Percentiles rank a stretch among this genome's conserved stretches.
These are phyloP conservation scores for Trigoniulus corallinus DNA, from an alignment of 1,140 invertebrate species.

Conservation along the genomic window DNA sequence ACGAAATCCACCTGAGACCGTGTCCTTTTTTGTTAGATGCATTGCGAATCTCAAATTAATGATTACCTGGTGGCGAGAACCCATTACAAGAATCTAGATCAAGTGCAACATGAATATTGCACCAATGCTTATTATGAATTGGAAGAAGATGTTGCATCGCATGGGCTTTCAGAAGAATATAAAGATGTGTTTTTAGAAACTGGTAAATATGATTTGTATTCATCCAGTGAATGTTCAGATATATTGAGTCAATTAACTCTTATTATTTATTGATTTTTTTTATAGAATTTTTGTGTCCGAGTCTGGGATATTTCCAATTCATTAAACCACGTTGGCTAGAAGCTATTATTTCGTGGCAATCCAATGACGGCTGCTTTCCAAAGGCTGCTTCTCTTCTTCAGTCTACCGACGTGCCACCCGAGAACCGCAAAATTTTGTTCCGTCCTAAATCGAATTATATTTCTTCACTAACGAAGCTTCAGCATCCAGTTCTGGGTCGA, in stretches of 20 bases:
- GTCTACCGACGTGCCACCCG: no score
- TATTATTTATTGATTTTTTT: slow-evolving; percentile 2
- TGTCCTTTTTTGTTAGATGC: background rate
- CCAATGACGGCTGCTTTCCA: background rate
- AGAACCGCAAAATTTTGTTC: no score
- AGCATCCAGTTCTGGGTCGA: no score
- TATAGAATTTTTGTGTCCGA: slow-evolving; percentile 1
- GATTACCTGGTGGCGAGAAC: slow-evolving; percentile 19
- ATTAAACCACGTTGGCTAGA: background rate
- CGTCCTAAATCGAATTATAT: no score
- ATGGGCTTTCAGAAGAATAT: slow-evolving; percentile 14
- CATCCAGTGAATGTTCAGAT: slow-evolving; percentile 1
- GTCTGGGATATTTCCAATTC: background rate
- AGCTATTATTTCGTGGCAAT: slow-evolving; percentile 3
- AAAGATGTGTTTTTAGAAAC: slow-evolving; percentile 23
- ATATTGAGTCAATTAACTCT: slow-evolving; percentile 8
- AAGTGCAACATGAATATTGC: slow-evolving; percentile 19
- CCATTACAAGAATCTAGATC: slow-evolving; percentile 13
- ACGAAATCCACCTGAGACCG: background rate
- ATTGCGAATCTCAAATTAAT: slow-evolving; percentile 16
- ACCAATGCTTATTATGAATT: slow-evolving; percentile 22
- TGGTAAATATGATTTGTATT: no score
- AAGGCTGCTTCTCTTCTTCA: no score
- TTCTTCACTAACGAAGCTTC: no score
- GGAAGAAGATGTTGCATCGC: slow-evolving; percentile 16